Percentiles rank a stretch among this genome's conserved stretches.
Conservation (phyloP, 2,888 invertebrate genomes). For the Galerucella calmariensis region DNA sequence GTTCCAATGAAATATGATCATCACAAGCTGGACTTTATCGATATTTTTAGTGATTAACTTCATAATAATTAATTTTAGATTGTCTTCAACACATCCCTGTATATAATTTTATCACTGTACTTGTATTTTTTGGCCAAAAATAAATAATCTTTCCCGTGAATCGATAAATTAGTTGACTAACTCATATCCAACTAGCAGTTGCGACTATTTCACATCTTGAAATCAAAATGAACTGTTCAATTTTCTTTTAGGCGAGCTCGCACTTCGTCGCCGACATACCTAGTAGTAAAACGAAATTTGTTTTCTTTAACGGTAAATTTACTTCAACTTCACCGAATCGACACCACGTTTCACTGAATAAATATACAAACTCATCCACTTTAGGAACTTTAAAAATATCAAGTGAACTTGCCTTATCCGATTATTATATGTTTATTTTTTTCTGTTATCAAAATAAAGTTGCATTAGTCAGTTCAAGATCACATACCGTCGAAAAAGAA, state of each 20-base stretch:
- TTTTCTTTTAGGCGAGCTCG: background rate
- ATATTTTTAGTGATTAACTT: too few species aligned
- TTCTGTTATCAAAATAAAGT: constrained; percentile 40
- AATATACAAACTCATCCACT: constrained; percentile 41
- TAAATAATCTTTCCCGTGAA: too few species aligned
- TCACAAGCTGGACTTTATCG: too few species aligned
- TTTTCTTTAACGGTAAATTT: constrained; percentile 37
- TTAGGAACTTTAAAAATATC: constrained; percentile 36
- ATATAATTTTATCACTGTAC: too few species aligned
- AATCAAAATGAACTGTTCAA: background rate
- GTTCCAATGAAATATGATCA: too few species aligned
- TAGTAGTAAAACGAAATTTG: constrained; percentile 33
- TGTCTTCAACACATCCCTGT: too few species aligned
- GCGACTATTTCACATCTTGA: background rate
- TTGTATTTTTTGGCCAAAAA: too few species aligned
- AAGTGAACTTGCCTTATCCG: constrained; percentile 29
- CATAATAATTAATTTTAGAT: too few species aligned
- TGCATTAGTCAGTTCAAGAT: constrained; percentile 32
- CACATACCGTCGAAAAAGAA: constrained; percentile 14
- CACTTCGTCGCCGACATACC: background rate
- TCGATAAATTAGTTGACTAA: too few species aligned
- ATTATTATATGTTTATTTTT: constrained; percentile 39
- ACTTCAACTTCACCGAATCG: constrained; percentile 30
- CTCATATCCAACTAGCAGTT: background rate
- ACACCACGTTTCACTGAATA: constrained; percentile 36